Base-by-base conservation (phyloP, 1,140 invertebrate genomes). In the Zaprionus taronus region DNA sequence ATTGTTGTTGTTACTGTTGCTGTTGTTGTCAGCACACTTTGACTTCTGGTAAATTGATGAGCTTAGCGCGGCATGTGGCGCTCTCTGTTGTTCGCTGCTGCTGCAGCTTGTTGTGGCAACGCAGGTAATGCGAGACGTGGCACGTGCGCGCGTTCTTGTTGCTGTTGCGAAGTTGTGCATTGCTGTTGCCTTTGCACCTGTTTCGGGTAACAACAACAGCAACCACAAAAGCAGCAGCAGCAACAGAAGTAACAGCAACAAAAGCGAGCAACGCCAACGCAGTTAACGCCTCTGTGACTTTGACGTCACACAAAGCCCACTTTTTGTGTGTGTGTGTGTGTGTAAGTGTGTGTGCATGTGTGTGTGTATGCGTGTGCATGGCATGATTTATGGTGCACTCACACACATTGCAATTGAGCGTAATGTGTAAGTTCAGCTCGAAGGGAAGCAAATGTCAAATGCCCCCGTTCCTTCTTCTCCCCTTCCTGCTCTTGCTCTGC, bases 371-470 rank as follows among this genome's bases (percentile, higher is more conserved):
- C 41, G 62, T 49, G 76, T 44, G 28, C 6, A 20, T 11, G 47
- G 15, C 66, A 79, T 83, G 81, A 83, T 83, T 83, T 83, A 83
- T 83, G 68, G 60, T 66, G 68, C 81, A 57, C 71, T 69, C 76
- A 41, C 72, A 41, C 72, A 56, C 79, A 81, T 34, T 79, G 61
- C 65, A 80, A 64, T 79, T 70, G 49, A 34, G 22, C 70, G 55
- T 57, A 60, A 65, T 61, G 41, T 63, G 36, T 57, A 28, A 53
- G 44, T 70, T 75, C 36, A 44, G 36, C 41, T 49, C 24, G 41
- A 38, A 57, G 17, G 36, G 24, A 74, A 69, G 38, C 31, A 44
- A 26, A 51, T 51, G 66, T 20, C 44, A n/a, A 17, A 14, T 15
- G 5, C 20, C 34, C 24, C 24, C 4, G 24, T 26, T 4, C 4